phyloP scores from a whole-genome alignment of 1,140 invertebrate species.

The Belonocnema kinseyi region DNA sequence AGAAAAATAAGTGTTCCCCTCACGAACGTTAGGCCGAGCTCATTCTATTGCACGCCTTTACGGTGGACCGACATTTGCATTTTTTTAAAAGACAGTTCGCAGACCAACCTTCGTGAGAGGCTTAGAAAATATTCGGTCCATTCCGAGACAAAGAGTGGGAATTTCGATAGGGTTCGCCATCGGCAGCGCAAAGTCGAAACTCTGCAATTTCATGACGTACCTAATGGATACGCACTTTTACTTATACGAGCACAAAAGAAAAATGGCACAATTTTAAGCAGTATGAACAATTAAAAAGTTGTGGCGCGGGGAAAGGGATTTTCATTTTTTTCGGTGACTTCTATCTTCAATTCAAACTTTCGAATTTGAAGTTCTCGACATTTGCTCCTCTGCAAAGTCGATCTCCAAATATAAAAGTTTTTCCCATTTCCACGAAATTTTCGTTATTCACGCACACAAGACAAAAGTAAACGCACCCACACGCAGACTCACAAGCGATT shows the following conservation, averaged over 20 bases:
- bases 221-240: not conserved
- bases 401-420: not conserved
- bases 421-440: conserved; percentile 2
- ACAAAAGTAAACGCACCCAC: conserved; percentile 4
- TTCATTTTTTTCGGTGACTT: too few species aligned
- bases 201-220: conserved; percentile 14
- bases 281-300: too few species aligned
- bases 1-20: conserved; percentile 27
- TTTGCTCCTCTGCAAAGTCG: not conserved
- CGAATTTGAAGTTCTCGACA: too few species aligned
- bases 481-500: conserved; percentile 37
- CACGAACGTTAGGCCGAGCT: conserved; percentile 1
- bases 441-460: conserved; percentile 21
- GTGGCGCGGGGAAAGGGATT: too few species aligned
- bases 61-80: not conserved
- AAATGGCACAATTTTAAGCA: too few species aligned
- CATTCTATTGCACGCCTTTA: not conserved
- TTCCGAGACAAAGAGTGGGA: conserved; percentile 8
- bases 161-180: conserved; percentile 16
- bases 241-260: not conserved
- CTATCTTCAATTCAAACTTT: too few species aligned
- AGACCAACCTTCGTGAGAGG: conserved; percentile 9
- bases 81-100: conserved; percentile 13
- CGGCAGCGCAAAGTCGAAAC: conserved; percentile 25
- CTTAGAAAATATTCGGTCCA: not conserved